A percentile compares a stretch with the other conserved stretches of the same genome.
Evolutionary conservation across 2,113 vertebrate genomes (phyloP).

Genomic region (Lepisosteus oculatus): DNA sequence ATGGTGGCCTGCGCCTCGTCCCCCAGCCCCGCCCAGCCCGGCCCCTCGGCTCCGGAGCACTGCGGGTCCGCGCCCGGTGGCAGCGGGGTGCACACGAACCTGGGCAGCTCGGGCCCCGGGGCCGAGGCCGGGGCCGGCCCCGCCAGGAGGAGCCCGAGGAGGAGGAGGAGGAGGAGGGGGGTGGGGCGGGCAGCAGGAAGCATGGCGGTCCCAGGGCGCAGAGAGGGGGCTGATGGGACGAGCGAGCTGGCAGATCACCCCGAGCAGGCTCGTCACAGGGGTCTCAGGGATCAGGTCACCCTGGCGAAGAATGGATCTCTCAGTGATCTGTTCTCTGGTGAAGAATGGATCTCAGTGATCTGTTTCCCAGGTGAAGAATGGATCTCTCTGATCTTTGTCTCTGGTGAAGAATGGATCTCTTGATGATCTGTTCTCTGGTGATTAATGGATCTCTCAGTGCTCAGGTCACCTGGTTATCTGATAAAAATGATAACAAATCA

Average conservation of each 20-base stretch:
- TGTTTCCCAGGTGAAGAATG: too few species aligned
- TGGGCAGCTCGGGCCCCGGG: slow-evolving; percentile 25
- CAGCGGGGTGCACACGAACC: slow-evolving; percentile 72
- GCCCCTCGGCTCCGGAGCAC: slow-evolving; percentile 26
- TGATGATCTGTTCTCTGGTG: background rate
- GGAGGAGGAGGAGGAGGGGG: slow-evolving; percentile 41
- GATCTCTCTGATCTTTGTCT: too few species aligned
- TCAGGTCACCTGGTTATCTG: too few species aligned
- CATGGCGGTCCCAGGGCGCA: slow-evolving; percentile 25
- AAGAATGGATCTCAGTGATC: too few species aligned
- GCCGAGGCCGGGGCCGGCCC: slow-evolving; percentile 21
- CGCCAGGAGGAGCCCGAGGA: slow-evolving; percentile 24
- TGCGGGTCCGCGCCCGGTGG: slow-evolving; percentile 63
- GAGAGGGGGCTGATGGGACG: background rate
- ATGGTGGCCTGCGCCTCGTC: slow-evolving; percentile 74
- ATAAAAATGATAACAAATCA: too few species aligned
- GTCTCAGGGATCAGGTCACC: too few species aligned
- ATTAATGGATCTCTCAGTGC: too few species aligned
- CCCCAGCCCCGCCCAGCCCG: slow-evolving; percentile 51
- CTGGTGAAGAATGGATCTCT: background rate
- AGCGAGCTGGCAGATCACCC: too few species aligned
- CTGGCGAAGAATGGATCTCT: background rate
- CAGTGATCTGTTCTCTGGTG: background rate
- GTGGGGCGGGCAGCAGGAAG: slow-evolving; percentile 19
- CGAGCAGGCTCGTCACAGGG: too few species aligned